Conservation (phyloP, 2,888 invertebrate genomes). For the Cepaea hortensis region DNA sequence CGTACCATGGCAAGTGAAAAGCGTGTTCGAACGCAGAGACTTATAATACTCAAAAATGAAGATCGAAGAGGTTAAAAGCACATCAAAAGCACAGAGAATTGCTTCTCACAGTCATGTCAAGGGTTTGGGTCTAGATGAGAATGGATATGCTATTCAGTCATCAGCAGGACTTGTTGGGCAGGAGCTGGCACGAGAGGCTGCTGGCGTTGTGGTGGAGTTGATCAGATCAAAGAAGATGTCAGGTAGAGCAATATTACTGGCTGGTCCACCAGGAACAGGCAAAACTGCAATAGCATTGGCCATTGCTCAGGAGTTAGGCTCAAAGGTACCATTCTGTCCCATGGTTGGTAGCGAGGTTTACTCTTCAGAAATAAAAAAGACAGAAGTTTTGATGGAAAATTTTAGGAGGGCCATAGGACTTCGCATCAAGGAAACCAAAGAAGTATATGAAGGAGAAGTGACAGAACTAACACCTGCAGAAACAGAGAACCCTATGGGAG, state of each 20-base stretch:
- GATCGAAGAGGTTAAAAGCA: slow-evolving; percentile 98
- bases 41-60: slow-evolving; percentile 83
- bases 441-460: slow-evolving; percentile 99
- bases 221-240: slow-evolving; percentile 98
- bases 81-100: slow-evolving; percentile 95
- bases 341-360: slow-evolving; percentile 88
- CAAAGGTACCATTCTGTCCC: slow-evolving; percentile 85
- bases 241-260: slow-evolving; percentile 93
- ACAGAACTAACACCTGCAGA: slow-evolving; percentile 98
- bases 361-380: slow-evolving; percentile 99
- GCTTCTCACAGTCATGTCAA: slow-evolving; percentile 98
- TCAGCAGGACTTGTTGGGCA: slow-evolving; percentile 98
- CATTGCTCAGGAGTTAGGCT: slow-evolving; percentile 97
- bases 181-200: slow-evolving; percentile 95
- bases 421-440: slow-evolving; percentile 90
- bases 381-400: slow-evolving; percentile 99
- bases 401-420: slow-evolving; percentile 95
- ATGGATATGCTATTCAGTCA: slow-evolving; percentile 88
- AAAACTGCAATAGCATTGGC: slow-evolving; percentile 96
- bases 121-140: slow-evolving; percentile 95
- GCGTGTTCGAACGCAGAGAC: too few species aligned
- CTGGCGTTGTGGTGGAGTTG: slow-evolving; percentile 96
- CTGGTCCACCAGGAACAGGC: slow-evolving; percentile 78
- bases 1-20: too few species aligned
- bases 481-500: slow-evolving; percentile 96